These are phyloP conservation scores for Catharus minimus DNA, from an alignment of 2,113 vertebrate genomes.

Conservation along the genomic window DNA sequence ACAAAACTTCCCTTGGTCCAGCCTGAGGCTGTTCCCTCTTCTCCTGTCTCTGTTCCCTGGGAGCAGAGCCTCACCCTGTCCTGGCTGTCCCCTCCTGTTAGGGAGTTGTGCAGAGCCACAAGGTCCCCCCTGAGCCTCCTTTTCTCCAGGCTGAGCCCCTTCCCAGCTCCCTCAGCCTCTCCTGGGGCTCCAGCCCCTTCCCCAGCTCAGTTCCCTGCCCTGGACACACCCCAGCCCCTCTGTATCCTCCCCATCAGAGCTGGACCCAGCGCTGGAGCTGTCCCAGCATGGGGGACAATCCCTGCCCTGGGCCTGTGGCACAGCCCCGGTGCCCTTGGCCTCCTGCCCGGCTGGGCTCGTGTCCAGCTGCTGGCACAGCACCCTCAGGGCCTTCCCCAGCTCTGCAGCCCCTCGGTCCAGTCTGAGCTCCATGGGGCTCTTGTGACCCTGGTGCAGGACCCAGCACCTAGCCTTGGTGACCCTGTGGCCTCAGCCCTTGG, in stretches of 20 bases:
- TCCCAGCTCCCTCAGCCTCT: background rate
- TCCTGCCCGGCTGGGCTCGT: background rate
- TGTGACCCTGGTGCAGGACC: background rate
- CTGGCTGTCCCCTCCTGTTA: background rate
- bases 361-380: background rate
- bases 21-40: background rate
- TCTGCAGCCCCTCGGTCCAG: background rate
- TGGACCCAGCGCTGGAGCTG: background rate
- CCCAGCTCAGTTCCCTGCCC: background rate
- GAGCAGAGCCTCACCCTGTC: background rate
- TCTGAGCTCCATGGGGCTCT: background rate
- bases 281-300: background rate
- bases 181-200: background rate
- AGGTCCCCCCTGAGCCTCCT: background rate
- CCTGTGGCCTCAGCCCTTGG: background rate
- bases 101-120: background rate
- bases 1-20: background rate
- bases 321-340: background rate
- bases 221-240: background rate
- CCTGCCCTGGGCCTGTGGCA: background rate
- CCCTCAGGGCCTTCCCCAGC: background rate
- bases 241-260: too few relatives aligned
- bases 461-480: rapidly evolving
- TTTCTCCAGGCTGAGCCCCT: background rate
- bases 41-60: background rate